These are phyloP conservation scores for Zaprionus davidi DNA, from an alignment of 1,140 invertebrate species.

Conservation along the genomic window DNA sequence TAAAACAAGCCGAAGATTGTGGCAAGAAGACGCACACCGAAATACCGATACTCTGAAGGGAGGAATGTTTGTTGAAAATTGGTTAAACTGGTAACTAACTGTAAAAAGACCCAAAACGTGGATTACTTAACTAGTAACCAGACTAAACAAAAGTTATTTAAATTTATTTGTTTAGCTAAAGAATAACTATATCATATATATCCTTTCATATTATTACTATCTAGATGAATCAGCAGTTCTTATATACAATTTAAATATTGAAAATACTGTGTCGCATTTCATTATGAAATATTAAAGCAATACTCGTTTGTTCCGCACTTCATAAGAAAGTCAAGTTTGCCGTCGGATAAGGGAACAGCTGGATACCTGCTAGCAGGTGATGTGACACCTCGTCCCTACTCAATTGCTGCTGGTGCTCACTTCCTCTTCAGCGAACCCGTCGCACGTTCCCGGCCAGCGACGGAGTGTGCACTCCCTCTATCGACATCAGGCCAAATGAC, in stretches of 20 bases:
- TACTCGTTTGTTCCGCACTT: not conserved
- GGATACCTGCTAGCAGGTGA: constrained; percentile 21
- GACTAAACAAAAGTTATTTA: too few species aligned
- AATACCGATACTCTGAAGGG: not conserved
- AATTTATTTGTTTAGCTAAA: too few species aligned
- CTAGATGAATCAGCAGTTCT: too few species aligned
- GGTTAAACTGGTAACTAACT: too few species aligned
- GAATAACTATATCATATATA: too few species aligned
- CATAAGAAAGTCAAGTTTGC: constrained; percentile 3
- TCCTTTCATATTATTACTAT: too few species aligned
- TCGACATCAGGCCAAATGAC: constrained; percentile 66
- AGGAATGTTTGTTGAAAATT: not conserved
- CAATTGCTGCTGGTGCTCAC: constrained; percentile 1
- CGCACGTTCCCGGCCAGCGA: not conserved
- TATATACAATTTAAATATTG: too few species aligned
- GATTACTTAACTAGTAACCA: not conserved
- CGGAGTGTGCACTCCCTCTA: constrained; percentile 26
- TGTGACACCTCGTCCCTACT: constrained; percentile 39
- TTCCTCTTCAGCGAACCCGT: constrained; percentile 12
- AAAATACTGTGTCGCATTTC: not conserved
- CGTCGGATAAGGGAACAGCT: not conserved
- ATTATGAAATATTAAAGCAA: not conserved
- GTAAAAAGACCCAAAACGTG: too few species aligned
- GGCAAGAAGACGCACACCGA: not conserved
- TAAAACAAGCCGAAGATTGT: constrained; percentile 9